Base-by-base conservation (phyloP, 2,888 invertebrate genomes). In the Apodemia duryi region DNA sequence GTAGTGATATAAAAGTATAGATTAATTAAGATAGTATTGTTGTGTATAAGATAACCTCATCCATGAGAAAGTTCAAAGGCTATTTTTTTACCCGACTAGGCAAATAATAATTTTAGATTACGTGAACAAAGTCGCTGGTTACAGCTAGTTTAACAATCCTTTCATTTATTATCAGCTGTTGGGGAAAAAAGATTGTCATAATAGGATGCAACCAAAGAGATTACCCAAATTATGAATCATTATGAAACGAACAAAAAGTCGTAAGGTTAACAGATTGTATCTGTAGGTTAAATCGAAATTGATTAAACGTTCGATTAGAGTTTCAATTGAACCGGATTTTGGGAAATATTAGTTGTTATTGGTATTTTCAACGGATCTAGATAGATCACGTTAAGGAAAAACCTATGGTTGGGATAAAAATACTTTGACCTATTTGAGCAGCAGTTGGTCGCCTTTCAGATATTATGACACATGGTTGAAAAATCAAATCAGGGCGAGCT, bases 321-420 rank as follows among this genome's bases (percentile, higher is more conserved):
- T 32, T 32, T 60, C 10, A 11, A 29, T 54, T n/a, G 54, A 60
- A 29, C 57, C 57, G 57, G 57, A 60, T 60, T 60, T 57, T 60
- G 32, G 32, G 57, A 60, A 32, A 35, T 32, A 13, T 32, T 32
- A 13, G 13, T 5, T 35, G 35, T 60, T 35, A 32, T 60, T 32
- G 57, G 57, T 13, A 32, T 60, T 32, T 60, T 60, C 6, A 6
- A 13, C 57, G 57, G 57, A 60, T 60, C 57, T 35, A 11, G 57
- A 32, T 60, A 60, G 13, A 35, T 60, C 57, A 60, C 32, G 57
- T 32, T 57, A 5, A 2, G 57, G 32, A 13, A 57, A 57, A 57
- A 32, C 57, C 57, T 57, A 32, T 57, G 13, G 29, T 32, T 57
- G 11, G 32, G 5, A 57, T 57, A 21, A 32, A 57, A 57, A 57